Conservation (phyloP, 2,113 vertebrate genomes). For the Mesembrinibis cayennensis region DNA sequence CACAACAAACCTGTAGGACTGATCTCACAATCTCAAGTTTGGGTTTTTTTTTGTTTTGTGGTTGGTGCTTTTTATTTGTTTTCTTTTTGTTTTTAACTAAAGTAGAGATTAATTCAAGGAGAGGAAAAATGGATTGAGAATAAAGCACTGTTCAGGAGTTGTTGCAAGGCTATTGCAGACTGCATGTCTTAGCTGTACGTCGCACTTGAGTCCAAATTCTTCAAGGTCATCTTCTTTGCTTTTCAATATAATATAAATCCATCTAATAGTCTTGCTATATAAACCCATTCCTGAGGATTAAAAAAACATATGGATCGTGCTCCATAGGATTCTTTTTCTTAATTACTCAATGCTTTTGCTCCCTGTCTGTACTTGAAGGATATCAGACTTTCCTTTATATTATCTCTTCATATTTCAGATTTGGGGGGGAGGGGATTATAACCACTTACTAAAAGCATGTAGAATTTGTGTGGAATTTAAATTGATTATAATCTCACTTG, state of each 20-base stretch:
- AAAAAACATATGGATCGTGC: background rate
- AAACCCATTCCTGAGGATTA: background rate
- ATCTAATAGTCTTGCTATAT: background rate
- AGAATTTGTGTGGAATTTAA: background rate
- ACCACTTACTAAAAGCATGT: background rate
- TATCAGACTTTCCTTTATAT: background rate
- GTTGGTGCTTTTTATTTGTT: background rate
- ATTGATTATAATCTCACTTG: background rate
- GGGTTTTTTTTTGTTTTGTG: background rate
- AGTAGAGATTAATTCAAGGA: background rate
- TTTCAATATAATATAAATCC: background rate
- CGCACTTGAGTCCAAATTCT: background rate
- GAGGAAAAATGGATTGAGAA: background rate
- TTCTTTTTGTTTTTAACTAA: background rate
- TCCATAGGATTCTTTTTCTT: background rate
- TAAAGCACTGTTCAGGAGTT: background rate
- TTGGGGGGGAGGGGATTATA: accelerated
- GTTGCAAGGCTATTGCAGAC: background rate
- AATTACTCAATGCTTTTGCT: background rate
- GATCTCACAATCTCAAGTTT: background rate
- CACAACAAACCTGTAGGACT: background rate
- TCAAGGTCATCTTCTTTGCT: background rate
- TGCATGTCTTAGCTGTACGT: background rate
- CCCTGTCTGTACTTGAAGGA: background rate
- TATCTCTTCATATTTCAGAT: background rate